A percentile compares a stretch with the other conserved stretches of the same genome.
These are phyloP conservation scores for Harlomillsia oculata DNA, from an alignment of 1,140 invertebrate genomes.

Conservation along the genomic window DNA sequence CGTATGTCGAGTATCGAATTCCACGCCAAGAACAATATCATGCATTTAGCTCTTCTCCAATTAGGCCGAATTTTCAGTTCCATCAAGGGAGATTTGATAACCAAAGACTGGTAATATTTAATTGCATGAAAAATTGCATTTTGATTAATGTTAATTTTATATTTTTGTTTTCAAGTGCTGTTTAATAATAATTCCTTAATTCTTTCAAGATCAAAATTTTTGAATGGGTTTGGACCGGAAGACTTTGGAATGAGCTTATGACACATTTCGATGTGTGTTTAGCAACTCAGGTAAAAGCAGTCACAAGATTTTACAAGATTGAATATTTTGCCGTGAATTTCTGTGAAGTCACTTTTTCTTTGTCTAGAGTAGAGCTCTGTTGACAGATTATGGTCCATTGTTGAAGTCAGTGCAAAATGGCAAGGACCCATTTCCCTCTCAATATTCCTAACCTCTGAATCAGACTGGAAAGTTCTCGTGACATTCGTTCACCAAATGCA, in stretches of 20 bases:
- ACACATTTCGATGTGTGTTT: conserved; percentile 28
- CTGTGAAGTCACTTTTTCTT: background rate
- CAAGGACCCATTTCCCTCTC: conserved; percentile 28
- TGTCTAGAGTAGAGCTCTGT: conserved; percentile 19
- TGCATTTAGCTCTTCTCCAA: background rate
- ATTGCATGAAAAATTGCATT: background rate
- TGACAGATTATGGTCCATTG: conserved; percentile 23
- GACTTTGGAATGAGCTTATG: conserved; percentile 7
- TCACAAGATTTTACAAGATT: background rate
- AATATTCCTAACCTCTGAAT: conserved; percentile 12
- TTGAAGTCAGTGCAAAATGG: conserved; percentile 31
- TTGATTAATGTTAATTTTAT: no score
- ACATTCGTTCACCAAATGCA: conserved; percentile 27
- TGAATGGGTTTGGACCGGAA: conserved; percentile 10
- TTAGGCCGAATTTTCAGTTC: background rate
- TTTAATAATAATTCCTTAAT: no score
- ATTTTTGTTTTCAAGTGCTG: no score
- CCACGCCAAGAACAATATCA: background rate
- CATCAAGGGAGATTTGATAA: conserved; percentile 7
- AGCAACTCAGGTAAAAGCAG: conserved; percentile 30
- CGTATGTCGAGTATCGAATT: no score
- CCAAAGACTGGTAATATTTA: background rate
- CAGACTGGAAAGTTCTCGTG: conserved; percentile 20
- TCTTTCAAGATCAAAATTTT: conserved; percentile 11
- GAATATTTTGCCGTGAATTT: background rate